Base-by-base conservation (phyloP, 2,888 invertebrate species). In the Drosophila hawaiiensis region DNA sequence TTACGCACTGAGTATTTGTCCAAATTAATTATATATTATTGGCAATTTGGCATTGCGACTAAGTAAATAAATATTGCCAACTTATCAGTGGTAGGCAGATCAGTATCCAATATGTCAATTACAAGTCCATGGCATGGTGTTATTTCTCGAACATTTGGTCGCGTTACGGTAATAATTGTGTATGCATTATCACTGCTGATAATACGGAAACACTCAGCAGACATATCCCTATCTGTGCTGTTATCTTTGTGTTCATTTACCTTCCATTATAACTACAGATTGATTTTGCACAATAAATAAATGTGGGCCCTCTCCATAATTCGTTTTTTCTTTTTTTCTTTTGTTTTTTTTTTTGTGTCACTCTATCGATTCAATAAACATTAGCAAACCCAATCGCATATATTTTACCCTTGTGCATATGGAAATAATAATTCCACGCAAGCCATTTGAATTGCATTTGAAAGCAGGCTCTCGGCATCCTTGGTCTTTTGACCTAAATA, bases 261-360 rank as follows among this genome's bases (percentile, higher is more conserved):
- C 68, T 58, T 82, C 81, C 86, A 85, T 86, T 89, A 83, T 67
- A 75, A 62, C 59, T 67, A 80, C 77, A 84, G 85, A 84, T 84
- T 87, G 77, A 72, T 73, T 79, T 84, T 28, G 74, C 84, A 60
- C 77, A 77, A 66, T 41, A 62, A 56, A 68, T 31, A 52, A 59
- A 59, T 68, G 53, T 49, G 65, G 55, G n/a, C 25, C 14, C 16
- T 2, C n/a, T 25, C 16, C 37, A 35, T 28, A 56, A 39, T 19
- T 50, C 19, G 12, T 43, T 37, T 37, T 16, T 63, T n/a, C n/a
- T 0, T 19, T 9, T 2, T 4, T 22, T 35, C 14, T 0, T 0
- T n/a, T n/a, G n/a, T n/a, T n/a, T 12, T 7, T 16, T 22, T 47
- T 16, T 47, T 47, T 9, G 22, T 47, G 47, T 25, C 47, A 9